A percentile compares a stretch with the other conserved stretches of the same genome.
Evolutionary conservation across 2,888 invertebrate species (phyloP).

Genomic region (Hypolimnas misippus): DNA sequence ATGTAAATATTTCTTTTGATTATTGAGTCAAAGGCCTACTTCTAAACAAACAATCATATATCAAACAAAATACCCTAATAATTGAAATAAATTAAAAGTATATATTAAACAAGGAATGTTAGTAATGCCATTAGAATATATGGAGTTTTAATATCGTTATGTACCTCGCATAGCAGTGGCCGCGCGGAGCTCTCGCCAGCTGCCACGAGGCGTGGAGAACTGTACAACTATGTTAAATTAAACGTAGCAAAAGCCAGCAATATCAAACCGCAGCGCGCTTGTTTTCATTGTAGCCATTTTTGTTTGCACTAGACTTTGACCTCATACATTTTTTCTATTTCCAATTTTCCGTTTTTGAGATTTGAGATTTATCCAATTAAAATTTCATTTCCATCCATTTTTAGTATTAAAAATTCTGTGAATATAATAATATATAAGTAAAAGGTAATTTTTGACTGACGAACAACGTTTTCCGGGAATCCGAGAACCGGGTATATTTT

Average conservation of each 20-base stretch:
- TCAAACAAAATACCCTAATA: background rate
- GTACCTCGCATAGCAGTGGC: constrained; percentile 22
- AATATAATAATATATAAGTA: too few species aligned
- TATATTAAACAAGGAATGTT: background rate
- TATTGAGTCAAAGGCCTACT: too few species aligned
- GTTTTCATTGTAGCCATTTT: constrained; percentile 23
- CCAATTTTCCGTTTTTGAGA: background rate
- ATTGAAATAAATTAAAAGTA: background rate
- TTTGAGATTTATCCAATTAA: background rate
- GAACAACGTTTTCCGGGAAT: too few species aligned
- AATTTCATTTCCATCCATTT: too few species aligned
- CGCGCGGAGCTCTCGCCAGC: constrained; percentile 39
- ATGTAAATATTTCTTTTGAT: too few species aligned
- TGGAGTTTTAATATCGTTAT: constrained; percentile 22
- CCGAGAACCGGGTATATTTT: too few species aligned
- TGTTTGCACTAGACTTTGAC: constrained; percentile 4
- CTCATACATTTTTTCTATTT: constrained; percentile 1
- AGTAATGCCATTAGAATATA: background rate
- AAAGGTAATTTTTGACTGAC: too few species aligned
- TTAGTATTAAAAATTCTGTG: too few species aligned
- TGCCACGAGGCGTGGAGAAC: constrained; percentile 36
- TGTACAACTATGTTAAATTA: constrained; percentile 48
- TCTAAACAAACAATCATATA: too few species aligned
- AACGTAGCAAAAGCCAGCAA: constrained; percentile 37
- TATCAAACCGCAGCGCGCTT: constrained; percentile 40